Conservation (phyloP, 2,888 invertebrate genomes). For the Agrochola circellaris region DNA sequence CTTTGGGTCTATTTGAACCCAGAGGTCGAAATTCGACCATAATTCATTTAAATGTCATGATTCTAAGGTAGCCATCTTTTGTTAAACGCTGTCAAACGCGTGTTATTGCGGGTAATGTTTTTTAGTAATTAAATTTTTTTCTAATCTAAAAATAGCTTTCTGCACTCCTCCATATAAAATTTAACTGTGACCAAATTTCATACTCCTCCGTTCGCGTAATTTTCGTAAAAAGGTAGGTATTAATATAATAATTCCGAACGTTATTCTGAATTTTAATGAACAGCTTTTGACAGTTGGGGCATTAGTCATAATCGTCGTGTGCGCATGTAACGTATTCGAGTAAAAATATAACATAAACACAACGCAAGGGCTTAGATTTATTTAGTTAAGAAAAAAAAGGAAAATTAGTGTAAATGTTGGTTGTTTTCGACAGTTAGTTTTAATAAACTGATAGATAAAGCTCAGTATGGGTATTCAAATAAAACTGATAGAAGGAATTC, state of each 20-base stretch:
- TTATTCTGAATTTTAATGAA: slow-evolving; percentile 39
- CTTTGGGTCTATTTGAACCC: neutral
- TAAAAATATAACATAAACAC: slow-evolving; percentile 12
- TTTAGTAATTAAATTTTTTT: no score
- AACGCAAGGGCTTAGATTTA: neutral
- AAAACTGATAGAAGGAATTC: neutral
- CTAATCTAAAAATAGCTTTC: no score
- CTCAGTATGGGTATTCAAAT: neutral
- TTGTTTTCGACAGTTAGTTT: slow-evolving; percentile 8
- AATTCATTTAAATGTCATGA: no score
- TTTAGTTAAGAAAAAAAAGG: neutral
- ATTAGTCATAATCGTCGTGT: slow-evolving; percentile 15
- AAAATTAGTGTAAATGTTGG: neutral
- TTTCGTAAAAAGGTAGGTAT: no score
- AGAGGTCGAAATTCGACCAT: no score
- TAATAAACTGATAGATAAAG: neutral
- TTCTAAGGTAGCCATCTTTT: no score
- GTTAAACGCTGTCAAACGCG: no score
- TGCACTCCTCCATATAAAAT: no score
- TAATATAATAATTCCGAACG: slow-evolving; percentile 6
- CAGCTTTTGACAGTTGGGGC: slow-evolving; percentile 21
- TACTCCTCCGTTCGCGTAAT: no score
- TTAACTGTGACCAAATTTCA: no score
- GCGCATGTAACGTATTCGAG: slow-evolving; percentile 8
- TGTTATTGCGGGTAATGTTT: no score